Conservation (phyloP, 2,113 vertebrate genomes). For the Lepidothrix coronata region DNA sequence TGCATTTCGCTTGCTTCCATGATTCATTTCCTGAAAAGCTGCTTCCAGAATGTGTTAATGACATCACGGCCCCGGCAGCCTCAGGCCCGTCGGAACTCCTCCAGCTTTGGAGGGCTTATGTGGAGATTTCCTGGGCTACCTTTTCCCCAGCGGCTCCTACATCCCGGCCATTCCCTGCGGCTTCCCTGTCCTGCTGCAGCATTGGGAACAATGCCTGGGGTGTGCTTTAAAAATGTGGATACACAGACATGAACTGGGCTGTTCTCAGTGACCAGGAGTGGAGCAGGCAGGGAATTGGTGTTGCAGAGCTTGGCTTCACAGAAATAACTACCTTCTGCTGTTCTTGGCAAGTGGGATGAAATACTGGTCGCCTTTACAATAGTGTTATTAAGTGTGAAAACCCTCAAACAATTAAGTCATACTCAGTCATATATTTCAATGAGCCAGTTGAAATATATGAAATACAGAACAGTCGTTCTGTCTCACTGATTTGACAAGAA, state of each 20-base stretch:
- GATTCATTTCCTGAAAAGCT: slow-evolving; percentile 28
- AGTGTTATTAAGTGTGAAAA: background rate
- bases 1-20: slow-evolving; percentile 8
- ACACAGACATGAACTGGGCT: accelerated
- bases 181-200: background rate
- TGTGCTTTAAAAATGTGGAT: background rate
- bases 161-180: background rate
- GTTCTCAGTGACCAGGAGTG: background rate
- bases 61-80: background rate
- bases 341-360: background rate
- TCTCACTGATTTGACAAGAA: background rate
- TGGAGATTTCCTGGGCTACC: background rate
- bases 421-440: background rate
- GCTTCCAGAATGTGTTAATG: slow-evolving; percentile 1
- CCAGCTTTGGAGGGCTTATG: background rate
- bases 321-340: background rate
- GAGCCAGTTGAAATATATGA: background rate
- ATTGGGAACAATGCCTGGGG: background rate
- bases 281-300: background rate
- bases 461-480: background rate
- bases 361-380: background rate
- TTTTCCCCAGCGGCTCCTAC: background rate
- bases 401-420: background rate
- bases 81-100: background rate
- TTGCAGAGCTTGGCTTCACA: background rate